Evolutionary conservation across 2,888 invertebrate genomes (phyloP).

Genomic region (Pinctada fucata): DNA sequence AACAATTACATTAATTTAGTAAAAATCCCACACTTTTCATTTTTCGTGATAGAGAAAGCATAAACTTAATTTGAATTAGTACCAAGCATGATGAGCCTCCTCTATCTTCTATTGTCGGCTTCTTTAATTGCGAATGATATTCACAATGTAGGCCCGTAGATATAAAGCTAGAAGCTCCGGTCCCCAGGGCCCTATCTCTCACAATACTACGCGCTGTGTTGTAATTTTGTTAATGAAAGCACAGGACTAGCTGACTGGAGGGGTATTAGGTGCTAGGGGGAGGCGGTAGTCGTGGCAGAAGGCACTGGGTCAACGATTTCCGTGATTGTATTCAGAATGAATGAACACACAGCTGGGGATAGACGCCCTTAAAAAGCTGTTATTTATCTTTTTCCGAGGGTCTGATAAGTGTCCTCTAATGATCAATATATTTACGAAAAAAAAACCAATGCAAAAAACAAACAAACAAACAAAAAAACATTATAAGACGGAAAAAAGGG

Average conservation of each 20-base stretch:
- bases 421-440: no score
- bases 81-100: not conserved
- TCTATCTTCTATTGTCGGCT: not conserved
- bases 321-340: constrained; percentile 7
- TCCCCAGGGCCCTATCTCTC: constrained; percentile 15
- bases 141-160: not conserved
- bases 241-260: constrained; percentile 19
- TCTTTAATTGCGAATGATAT: not conserved
- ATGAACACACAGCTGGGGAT: constrained; percentile 5
- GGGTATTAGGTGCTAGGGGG: constrained; percentile 2
- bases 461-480: no score
- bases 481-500: no score
- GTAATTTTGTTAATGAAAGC: constrained; percentile 31
- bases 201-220: constrained; percentile 20
- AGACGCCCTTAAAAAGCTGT: no score
- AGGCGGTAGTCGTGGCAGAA: constrained; percentile 3
- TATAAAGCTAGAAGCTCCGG: not conserved
- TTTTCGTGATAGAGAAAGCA: no score
- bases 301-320: constrained; percentile 7
- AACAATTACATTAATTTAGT: no score
- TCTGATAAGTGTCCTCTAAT: no score
- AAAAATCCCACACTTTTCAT: no score
- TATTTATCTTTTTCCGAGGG: no score
- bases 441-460: no score
- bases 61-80: not conserved